A percentile compares a stretch with the other conserved stretches of the same genome.
phyloP scores from a whole-genome alignment of 53 echinoderm and acorn worm species.

The Henricia sp. region DNA sequence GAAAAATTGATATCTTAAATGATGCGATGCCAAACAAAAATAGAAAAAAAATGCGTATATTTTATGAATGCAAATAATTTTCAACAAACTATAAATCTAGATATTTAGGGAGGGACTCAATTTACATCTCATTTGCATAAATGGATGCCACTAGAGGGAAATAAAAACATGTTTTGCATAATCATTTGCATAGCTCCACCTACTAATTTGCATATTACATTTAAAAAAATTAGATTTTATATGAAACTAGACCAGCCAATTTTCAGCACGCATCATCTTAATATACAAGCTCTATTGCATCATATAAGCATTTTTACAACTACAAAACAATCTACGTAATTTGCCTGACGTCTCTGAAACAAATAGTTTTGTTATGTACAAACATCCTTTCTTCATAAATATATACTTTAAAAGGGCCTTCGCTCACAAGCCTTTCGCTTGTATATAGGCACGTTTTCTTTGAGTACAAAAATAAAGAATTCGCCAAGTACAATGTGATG shows the following conservation, averaged over 20 bases:
- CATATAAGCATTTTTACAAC: neutral
- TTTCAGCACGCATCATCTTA: neutral
- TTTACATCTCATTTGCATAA: too few species aligned
- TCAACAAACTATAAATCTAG: too few species aligned
- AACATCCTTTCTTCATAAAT: slow-evolving; percentile 52
- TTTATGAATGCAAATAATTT: too few species aligned
- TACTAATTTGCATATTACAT: slow-evolving; percentile 45
- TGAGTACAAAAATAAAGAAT: neutral
- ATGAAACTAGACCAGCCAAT: slow-evolving; percentile 44
- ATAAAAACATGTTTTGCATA: too few species aligned
- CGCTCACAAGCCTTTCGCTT: neutral
- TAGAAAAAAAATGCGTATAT: too few species aligned
- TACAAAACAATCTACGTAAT: neutral
- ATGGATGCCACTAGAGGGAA: too few species aligned
- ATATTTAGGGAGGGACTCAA: too few species aligned
- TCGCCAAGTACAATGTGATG: too few species aligned
- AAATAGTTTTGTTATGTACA: slow-evolving; percentile 63
- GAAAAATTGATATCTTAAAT: too few species aligned
- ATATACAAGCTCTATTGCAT: slow-evolving; percentile 10
- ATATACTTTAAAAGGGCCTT: slow-evolving; percentile 29
- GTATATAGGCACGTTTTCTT: neutral
- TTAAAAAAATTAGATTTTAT: neutral
- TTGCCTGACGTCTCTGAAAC: slow-evolving; percentile 16
- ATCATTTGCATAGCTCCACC: too few species aligned
- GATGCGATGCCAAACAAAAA: too few species aligned